Conservation (phyloP, 2,113 vertebrate genomes). For the Osmerus mordax region DNA sequence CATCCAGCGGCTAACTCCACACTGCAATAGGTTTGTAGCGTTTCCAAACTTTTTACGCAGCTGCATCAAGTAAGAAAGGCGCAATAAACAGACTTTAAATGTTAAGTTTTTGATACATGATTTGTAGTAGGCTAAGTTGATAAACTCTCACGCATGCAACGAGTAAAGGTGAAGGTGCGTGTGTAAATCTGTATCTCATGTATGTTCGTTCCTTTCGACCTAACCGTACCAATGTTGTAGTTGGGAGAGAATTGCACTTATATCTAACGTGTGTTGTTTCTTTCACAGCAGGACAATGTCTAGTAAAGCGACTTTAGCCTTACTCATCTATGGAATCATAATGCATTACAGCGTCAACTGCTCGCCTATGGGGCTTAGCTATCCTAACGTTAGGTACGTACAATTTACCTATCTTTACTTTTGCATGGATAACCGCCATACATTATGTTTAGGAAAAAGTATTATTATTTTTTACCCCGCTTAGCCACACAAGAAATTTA, state of each 20-base stretch:
- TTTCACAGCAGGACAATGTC: constrained; percentile 86
- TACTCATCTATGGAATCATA: constrained; percentile 92
- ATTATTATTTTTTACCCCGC: background rate
- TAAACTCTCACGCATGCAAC: constrained; percentile 17
- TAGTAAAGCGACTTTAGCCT: constrained; percentile 84
- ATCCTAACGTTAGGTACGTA: constrained; percentile 88
- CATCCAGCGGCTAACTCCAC: constrained; percentile 55
- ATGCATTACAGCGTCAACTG: constrained; percentile 89
- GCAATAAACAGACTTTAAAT: constrained; percentile 13
- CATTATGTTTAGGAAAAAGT: background rate
- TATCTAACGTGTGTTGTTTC: constrained; percentile 23
- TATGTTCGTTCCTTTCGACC: no score
- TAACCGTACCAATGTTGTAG: no score
- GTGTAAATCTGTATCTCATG: no score
- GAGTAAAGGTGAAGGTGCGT: no score
- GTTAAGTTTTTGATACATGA: no score
- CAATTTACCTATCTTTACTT: background rate
- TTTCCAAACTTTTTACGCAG: constrained; percentile 41
- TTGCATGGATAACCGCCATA: background rate
- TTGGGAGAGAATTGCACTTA: no score
- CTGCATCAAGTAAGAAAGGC: constrained; percentile 20
- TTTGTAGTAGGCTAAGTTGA: background rate
- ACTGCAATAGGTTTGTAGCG: constrained; percentile 62
- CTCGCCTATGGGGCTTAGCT: constrained; percentile 87
- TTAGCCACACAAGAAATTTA: background rate